Conservation (phyloP, 2,888 invertebrate genomes). For the Perizoma affinitatum region DNA sequence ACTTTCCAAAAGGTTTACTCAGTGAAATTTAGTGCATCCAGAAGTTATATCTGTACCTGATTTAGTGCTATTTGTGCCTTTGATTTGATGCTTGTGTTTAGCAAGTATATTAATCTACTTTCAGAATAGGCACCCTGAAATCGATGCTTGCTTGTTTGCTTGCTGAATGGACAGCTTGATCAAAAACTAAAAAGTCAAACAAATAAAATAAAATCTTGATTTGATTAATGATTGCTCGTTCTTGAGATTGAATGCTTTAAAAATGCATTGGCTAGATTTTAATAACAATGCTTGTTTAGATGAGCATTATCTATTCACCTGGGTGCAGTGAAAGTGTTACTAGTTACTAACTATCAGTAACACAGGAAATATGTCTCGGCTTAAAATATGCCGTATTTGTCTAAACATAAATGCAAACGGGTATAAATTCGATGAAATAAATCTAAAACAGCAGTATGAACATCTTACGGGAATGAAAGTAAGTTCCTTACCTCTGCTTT, state of each 20-base stretch:
- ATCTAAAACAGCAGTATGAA: slow-evolving; percentile 57
- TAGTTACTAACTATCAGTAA: background rate
- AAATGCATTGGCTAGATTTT: slow-evolving; percentile 15
- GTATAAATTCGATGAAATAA: slow-evolving; percentile 51
- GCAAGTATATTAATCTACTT: too few relatives aligned
- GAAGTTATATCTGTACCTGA: too few relatives aligned
- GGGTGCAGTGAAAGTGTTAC: slow-evolving; percentile 12
- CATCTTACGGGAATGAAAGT: slow-evolving; percentile 59
- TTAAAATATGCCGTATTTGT: slow-evolving; percentile 60
- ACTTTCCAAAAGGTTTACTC: too few relatives aligned
- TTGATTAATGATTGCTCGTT: slow-evolving; percentile 8
- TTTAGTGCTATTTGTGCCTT: too few relatives aligned
- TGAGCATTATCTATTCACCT: background rate
- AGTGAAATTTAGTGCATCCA: too few relatives aligned
- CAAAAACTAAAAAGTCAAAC: background rate
- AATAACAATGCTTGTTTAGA: slow-evolving; percentile 3
- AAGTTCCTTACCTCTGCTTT: slow-evolving; percentile 35
- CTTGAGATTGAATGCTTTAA: slow-evolving; percentile 4
- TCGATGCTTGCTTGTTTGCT: too few relatives aligned
- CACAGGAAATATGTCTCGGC: slow-evolving; percentile 45
- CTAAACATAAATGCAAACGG: slow-evolving; percentile 55
- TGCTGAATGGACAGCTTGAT: too few relatives aligned
- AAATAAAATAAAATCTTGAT: slow-evolving; percentile 4
- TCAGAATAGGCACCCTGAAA: too few relatives aligned
- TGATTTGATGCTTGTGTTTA: too few relatives aligned